Evolutionary conservation across 2,888 invertebrate species (phyloP), one percentile per base, ranked within the genome.

Genomic region (Trissolcus brochymenae): DNA sequence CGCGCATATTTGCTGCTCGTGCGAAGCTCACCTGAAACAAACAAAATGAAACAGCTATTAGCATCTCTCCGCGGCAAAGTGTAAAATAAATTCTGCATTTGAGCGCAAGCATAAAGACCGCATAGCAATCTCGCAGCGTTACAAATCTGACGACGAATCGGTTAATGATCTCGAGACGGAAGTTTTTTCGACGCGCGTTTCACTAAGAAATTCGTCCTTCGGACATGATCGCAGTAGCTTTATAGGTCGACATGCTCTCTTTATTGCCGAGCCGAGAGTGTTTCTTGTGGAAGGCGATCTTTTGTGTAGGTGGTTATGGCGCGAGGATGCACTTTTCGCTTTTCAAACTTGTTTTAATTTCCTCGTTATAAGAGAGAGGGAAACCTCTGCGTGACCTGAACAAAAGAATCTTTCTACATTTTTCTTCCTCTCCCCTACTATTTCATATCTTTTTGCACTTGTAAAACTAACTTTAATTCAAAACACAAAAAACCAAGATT

Each of bases 241-340:
- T 72, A 62, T 72, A 67, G 71, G 71, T 67, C 66, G 71, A 56
- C 62, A 53, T 68, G 76, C 76, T 76, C 67, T 76, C 76, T 76
- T 70, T 76, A 68, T 67, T 51, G 50, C 46, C 43, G 29, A 55
- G 57, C 49, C 43, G 56, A 53, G 51, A 71, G 57, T 53, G 53
- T 62, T 66, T 76, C 51, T 29, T 40, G 53, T 53, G 29, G 16
- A 35, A 41, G 57, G 11, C 57, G 62, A 74, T 62, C 50, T 51
- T 64, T 66, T 56, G 74, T 67, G 74, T 67, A 57, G 67, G 67
- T 56, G 74, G 61, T 51, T 46, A 16, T 29, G 16, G 41, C 25
- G 3, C 43, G 60, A 54, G 60, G 60, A 61, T 43, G 14, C 14
- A 43, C 43, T 43, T 43, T 43, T 43, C 14, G 14, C 43, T 43